These are phyloP conservation scores for Cygnus buccinator DNA, from an alignment of 2,113 vertebrate species.

Conservation along the genomic window DNA sequence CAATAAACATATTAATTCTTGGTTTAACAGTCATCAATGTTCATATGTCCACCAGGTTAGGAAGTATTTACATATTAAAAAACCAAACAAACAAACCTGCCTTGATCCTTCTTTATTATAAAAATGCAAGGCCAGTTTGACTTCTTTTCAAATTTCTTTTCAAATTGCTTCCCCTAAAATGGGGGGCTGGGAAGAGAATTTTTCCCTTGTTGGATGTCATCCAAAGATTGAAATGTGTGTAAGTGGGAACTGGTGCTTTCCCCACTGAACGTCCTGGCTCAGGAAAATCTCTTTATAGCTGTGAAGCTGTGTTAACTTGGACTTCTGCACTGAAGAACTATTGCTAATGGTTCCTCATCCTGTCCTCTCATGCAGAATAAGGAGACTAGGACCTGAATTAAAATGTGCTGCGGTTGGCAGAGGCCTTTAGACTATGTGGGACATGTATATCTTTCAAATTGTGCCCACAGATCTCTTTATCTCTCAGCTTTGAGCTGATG, in stretches of 20 bases:
- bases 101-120: background rate
- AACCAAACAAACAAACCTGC: background rate
- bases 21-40: background rate
- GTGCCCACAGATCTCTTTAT: background rate
- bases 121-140: background rate
- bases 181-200: background rate
- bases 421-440: background rate
- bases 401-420: background rate
- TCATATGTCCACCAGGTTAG: background rate
- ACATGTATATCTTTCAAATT: background rate
- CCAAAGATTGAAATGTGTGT: slow-evolving; percentile 18
- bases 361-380: background rate
- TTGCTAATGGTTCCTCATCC: background rate
- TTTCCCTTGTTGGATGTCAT: background rate
- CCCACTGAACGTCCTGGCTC: background rate
- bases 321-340: background rate
- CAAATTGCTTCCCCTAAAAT: background rate
- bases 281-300: background rate
- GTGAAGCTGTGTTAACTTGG: slow-evolving; percentile 15
- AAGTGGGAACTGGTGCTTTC: background rate
- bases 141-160: background rate
- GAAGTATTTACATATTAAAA: background rate
- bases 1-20: background rate
- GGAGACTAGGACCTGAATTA: background rate
- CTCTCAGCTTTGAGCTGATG: background rate